Percentiles rank a stretch among this genome's conserved stretches.
phyloP scores from a whole-genome alignment of 1,140 invertebrate genomes.

The Drosophila pachea region DNA sequence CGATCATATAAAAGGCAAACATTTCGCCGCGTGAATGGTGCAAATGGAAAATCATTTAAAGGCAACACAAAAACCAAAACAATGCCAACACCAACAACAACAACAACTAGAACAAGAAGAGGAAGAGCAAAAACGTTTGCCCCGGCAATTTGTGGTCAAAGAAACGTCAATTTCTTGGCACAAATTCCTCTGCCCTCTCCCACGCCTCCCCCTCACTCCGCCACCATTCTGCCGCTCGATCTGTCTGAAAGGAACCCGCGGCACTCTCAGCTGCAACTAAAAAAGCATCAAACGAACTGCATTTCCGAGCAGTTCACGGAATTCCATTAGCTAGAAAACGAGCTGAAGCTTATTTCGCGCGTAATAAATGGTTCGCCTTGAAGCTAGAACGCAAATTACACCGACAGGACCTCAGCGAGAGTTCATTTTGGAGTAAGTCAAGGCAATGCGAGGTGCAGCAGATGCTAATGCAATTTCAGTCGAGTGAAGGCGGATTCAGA shows the following conservation, averaged over 20 bases:
- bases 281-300: neutral
- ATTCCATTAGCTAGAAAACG: neutral
- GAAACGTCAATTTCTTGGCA: constrained; percentile 34
- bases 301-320: neutral
- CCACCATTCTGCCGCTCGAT: neutral
- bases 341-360: too few species aligned
- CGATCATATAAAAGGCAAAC: constrained; percentile 25
- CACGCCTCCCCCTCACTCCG: neutral
- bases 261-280: constrained; percentile 10
- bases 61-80: constrained; percentile 30
- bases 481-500: too few species aligned
- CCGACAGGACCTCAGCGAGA: too few species aligned
- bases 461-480: too few species aligned
- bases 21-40: constrained; percentile 63
- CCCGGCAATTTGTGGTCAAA: constrained; percentile 31
- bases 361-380: too few species aligned
- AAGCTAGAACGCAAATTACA: too few species aligned
- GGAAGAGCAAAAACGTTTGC: constrained; percentile 22
- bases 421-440: too few species aligned
- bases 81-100: constrained; percentile 11
- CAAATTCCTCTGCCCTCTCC: neutral
- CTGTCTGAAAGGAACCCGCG: too few species aligned
- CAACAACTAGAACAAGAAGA: too few species aligned
- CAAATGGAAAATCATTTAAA: constrained; percentile 75
- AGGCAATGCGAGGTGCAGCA: too few species aligned